Evolutionary conservation across 1,140 invertebrate species (phyloP), one percentile per base, ranked within the genome.

Genomic region (Drosophila prosaltans): DNA sequence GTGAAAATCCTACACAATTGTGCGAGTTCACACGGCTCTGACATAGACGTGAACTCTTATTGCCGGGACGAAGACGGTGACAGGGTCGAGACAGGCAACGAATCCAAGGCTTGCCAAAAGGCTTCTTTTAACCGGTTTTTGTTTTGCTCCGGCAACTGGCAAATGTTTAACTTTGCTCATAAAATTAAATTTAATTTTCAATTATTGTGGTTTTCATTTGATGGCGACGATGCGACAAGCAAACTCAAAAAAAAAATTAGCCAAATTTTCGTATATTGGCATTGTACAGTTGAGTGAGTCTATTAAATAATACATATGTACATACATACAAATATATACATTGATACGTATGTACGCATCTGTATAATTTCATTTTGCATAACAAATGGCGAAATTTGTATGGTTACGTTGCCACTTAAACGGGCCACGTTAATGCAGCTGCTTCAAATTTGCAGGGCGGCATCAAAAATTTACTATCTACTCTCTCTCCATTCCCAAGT

Each of bases 111-210:
- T 58, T 43, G 65, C 65, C 61, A 72, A 59, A 63, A 43, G 78
- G 75, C 72, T 58, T 54, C 59, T 26, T 48, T 10, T 36, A 3
- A 28, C 6, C 72, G 55, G 64, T 63, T 43, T 60, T 36, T 66
- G 65, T 69, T 55, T 28, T 24, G 30, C 71, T 11, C 43, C 9
- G 45, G 45, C 21, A 24, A 26, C 45, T 51, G 61, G 54, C 73
- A 77, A 77, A 76, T 88, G 76, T 86, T 81, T 73, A 90, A 86
- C 86, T 86, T 90, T 81, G 72, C 70, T 65, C 74, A 83, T 90
- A 86, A 90, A 90, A 86, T 90, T 78, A 90, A 72, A 90, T 83
- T 90, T 90, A 90, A 90, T 90, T 90, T 90, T 86, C 88, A 90
- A 90, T 90, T 90, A 90, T 78, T 72, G 72, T 78, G 79, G 74